Conservation (phyloP, 2,113 vertebrate species). For the Electrona antarctica region DNA sequence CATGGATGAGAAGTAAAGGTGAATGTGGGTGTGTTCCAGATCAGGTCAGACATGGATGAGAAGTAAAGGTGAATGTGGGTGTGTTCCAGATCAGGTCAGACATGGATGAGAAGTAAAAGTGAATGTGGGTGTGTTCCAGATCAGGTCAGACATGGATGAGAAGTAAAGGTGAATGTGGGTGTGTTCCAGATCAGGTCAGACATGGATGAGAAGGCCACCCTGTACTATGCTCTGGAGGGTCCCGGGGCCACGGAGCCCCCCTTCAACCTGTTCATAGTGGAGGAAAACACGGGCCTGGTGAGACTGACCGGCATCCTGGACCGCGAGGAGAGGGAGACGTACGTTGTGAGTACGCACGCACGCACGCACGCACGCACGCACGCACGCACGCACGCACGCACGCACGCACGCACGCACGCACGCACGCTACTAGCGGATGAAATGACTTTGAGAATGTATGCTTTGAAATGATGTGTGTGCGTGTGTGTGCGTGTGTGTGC, state of each 20-base stretch:
- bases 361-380: neutral
- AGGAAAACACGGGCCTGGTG: constrained; percentile 4
- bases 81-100: no score
- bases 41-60: no score
- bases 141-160: no score
- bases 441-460: no score
- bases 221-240: constrained; percentile 38
- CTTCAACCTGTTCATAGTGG: constrained; percentile 32
- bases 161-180: neutral
- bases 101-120: no score
- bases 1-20: no score
- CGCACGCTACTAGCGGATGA: no score
- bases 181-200: constrained; percentile 49
- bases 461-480: neutral
- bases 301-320: constrained; percentile 31
- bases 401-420: no score
- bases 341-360: constrained; percentile 38
- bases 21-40: no score
- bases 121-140: no score
- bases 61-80: no score
- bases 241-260: constrained; percentile 22
- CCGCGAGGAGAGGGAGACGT: constrained; percentile 34
- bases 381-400: no score
- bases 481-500: neutral
- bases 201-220: accelerated